Base-by-base conservation (phyloP, 2,888 invertebrate genomes). In the Empis livida region DNA sequence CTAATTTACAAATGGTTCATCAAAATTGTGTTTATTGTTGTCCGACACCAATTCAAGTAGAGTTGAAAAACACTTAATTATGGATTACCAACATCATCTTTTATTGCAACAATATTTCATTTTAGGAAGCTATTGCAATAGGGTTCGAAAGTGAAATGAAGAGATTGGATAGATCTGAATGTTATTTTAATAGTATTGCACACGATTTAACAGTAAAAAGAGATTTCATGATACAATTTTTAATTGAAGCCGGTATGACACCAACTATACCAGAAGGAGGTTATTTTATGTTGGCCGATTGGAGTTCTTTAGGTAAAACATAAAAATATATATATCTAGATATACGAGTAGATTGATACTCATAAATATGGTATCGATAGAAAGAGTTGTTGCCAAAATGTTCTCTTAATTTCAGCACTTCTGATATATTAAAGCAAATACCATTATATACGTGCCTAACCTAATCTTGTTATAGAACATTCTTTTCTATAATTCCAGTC, bases 271-370 rank as follows among this genome's bases (percentile, higher is more conserved):
- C 99, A 0, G 92, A 97, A 57, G 95, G 93, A 4, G 97, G 99
- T 0, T 99, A 96, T 70, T 99, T 99, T 63, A 85, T 99, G 76
- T 66, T 99, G 45, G 95, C 95, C 2, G 92, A 99, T 70, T 94
- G 90, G 83, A 79, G 84, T 10, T 72, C 79, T 6, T 68, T 92
- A 52, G 78, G 84, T 82, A 63, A 68, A 62, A n/a, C n/a, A n/a
- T n/a, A n/a, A n/a, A 53, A 14, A 20, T 14, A 10, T 23, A 8
- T n/a, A 20, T 3, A 20, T 20, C 20, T 20, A n/a, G 14, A 44
- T 44, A 44, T 38, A 31, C 42, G n/a, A n/a, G n/a, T n/a, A n/a
- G n/a, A n/a, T n/a, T n/a, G n/a, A n/a, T n/a, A n/a, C n/a, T n/a
- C n/a, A n/a, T n/a, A n/a, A n/a, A n/a, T n/a, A n/a, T n/a, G n/a